phyloP scores from a whole-genome alignment of 2,113 vertebrate genomes.

The Pelvicachromis taeniatus region DNA sequence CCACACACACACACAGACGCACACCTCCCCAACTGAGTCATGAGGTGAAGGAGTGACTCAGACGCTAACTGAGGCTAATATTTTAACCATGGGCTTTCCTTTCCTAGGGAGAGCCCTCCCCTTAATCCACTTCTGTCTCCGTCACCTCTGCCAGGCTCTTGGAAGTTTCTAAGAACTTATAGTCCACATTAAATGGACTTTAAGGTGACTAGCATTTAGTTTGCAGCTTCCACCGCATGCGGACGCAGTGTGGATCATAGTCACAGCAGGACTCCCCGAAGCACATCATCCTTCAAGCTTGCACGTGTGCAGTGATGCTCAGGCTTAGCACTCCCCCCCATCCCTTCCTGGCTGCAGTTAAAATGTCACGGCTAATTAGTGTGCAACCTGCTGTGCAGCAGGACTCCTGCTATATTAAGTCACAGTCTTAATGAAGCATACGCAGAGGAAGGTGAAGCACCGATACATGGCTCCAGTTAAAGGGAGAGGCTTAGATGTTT shows the following conservation, averaged over 20 bases:
- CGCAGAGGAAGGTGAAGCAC: not conserved
- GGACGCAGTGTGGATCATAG: not conserved
- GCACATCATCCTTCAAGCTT: conserved; percentile 18
- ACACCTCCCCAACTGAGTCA: conserved; percentile 8
- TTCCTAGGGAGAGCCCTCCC: not conserved
- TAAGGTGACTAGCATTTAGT: not conserved
- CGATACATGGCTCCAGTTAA: not conserved
- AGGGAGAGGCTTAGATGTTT: not conserved
- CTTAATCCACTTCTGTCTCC: not conserved
- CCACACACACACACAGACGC: too few relatives aligned
- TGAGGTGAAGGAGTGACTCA: conserved; percentile 28
- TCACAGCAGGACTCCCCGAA: conserved; percentile 24
- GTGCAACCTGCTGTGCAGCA: conserved; percentile 20
- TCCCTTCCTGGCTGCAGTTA: conserved; percentile 5
- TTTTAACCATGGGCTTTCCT: conserved; percentile 20
- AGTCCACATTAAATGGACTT: not conserved
- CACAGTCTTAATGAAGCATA: not conserved
- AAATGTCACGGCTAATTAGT: conserved; percentile 51
- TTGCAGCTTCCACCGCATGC: not conserved
- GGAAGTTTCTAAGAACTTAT: not conserved
- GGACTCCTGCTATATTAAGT: conserved; percentile 4
- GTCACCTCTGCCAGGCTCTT: not conserved
- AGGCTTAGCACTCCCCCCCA: conserved; percentile 40
- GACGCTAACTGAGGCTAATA: not conserved
- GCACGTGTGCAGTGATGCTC: conserved; percentile 48